A percentile compares a stretch with the other conserved stretches of the same genome.
phyloP scores from a whole-genome alignment of 2,888 invertebrate genomes.

The Dryobota labecula region DNA sequence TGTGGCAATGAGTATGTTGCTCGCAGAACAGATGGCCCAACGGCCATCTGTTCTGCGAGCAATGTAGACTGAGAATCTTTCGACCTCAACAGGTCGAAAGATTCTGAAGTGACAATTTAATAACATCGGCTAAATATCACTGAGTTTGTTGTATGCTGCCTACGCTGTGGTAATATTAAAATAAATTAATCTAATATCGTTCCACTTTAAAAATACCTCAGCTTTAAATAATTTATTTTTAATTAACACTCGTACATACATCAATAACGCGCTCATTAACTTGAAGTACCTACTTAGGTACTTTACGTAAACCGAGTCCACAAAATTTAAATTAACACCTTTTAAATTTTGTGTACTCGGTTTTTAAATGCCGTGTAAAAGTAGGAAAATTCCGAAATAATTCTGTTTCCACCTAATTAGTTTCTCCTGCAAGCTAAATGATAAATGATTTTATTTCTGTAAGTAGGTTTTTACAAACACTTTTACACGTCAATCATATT shows the following conservation, averaged over 20 bases:
- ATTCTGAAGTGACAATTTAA: too few relatives aligned
- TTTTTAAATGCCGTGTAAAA: neutral
- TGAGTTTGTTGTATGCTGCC: neutral
- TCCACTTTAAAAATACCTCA: constrained; percentile 4
- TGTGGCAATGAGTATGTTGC: too few relatives aligned
- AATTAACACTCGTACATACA: constrained; percentile 4
- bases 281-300: neutral
- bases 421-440: too few relatives aligned
- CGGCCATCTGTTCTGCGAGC: too few relatives aligned
- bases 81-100: too few relatives aligned
- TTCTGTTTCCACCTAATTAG: too few relatives aligned
- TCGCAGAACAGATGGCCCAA: too few relatives aligned
- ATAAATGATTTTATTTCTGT: too few relatives aligned
- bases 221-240: constrained; percentile 25
- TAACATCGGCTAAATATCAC: neutral
- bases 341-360: neutral
- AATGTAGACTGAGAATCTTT: too few relatives aligned
- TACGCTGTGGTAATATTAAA: neutral
- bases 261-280: constrained; percentile 11
- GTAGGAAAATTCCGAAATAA: neutral
- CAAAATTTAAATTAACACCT: constrained; percentile 3
- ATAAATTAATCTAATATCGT: neutral
- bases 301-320: too few relatives aligned
- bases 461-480: too few relatives aligned
- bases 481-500: too few relatives aligned